Evolutionary conservation across 2,888 invertebrate species (phyloP), one percentile per base, ranked within the genome.

Genomic region (Drosophila nr. medialis): DNA sequence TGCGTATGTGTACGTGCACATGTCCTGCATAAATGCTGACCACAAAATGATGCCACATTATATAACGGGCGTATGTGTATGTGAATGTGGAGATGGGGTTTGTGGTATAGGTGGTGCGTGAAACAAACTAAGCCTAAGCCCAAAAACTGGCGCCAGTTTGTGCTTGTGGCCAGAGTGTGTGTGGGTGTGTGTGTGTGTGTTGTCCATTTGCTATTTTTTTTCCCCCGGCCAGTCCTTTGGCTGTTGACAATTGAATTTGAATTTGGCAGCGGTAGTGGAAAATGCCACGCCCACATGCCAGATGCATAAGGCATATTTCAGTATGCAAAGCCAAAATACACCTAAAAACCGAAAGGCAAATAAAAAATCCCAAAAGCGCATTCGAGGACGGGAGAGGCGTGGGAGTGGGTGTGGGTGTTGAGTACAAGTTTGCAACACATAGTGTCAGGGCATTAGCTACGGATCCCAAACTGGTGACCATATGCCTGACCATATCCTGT

Each of bases 1-100:
- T 71, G 70, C 68, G 68, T 62, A 42, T 65, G 64, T 72, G 68
- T 80, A 71, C 61, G 51, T 72, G 68, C 54, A 71, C 71, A 64
- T 77, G 81, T 76, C 72, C 81, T 77, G 86, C 90, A 86, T 86
- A 86, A 86, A 86, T 90, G 88, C 90, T 86, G 90, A 86, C 86
- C 86, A 85, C 90, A 86, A 86, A 84, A 86, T 86, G 90, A 86
- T 86, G 86, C 88, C 90, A 85, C 86, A 86, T 86, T 90, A 90
- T 88, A 88, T 81, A 86, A 81, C 88, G 64, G 24, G 48, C 36
- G 10, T 32, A 27, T 18, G 49, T 21, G 56, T 56, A 40, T 40
- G 51, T 51, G 11, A 21, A 27, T 50, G 29, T 49, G 49, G 21
- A 18, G 27, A n/a, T 8, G 38, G 38, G 55, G 30, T 40, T 30